phyloP scores from a whole-genome alignment of 2,797 vertebrate genomes.

The Tadarida brasiliensis region DNA sequence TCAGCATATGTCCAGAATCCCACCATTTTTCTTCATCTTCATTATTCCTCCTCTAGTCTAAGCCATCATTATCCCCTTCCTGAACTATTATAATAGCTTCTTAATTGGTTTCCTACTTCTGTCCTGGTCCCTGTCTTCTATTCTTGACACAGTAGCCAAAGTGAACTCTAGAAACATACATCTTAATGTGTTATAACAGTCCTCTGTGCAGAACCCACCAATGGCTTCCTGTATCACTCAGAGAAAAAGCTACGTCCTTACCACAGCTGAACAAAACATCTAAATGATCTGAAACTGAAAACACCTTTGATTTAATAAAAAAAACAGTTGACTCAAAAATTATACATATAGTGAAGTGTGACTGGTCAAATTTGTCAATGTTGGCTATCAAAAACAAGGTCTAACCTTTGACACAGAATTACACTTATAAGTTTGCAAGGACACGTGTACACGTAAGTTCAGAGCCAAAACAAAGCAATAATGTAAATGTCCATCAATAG shows the following conservation, averaged over 20 bases:
- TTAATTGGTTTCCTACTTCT: slow-evolving; percentile 27
- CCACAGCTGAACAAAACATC: not conserved
- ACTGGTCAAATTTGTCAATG: not conserved
- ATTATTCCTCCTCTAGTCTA: not conserved
- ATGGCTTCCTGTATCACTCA: not conserved
- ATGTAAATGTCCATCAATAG: not conserved
- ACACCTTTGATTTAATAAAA: not conserved
- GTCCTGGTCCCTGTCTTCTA: not conserved
- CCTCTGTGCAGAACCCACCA: not conserved
- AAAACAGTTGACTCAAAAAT: not conserved
- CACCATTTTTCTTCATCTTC: not conserved
- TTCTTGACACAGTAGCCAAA: not conserved
- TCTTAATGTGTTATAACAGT: not conserved
- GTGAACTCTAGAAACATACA: slow-evolving; percentile 36
- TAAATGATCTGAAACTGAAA: slow-evolving; percentile 11
- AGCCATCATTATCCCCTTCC: not conserved
- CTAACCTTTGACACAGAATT: not conserved
- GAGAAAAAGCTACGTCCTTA: slow-evolving; percentile 8
- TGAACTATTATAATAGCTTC: slow-evolving; percentile 5
- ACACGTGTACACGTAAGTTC: not conserved
- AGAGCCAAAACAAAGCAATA: slow-evolving; percentile 22
- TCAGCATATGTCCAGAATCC: not conserved
- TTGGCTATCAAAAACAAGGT: not conserved
- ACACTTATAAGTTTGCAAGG: slow-evolving; percentile 5
- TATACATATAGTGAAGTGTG: not conserved